phyloP scores from a whole-genome alignment of 2,888 invertebrate species.

The Oxytorus armatus region DNA sequence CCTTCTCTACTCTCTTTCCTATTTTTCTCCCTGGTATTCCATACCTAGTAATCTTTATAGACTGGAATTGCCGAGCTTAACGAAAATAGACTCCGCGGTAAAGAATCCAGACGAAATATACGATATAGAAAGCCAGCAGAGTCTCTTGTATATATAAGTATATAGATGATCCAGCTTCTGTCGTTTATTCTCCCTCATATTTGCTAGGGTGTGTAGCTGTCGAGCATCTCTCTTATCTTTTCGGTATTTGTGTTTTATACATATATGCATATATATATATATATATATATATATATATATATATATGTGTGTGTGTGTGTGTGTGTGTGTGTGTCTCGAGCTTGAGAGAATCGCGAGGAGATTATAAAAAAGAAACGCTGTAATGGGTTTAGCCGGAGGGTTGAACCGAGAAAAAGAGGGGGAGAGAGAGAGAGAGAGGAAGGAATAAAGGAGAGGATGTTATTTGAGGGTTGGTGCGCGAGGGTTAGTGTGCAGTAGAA shows the following conservation, averaged over 20 bases:
- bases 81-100: slow-evolving; percentile 25
- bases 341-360: slow-evolving; percentile 30
- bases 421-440: slow-evolving; percentile 38
- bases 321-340: neutral
- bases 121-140: neutral
- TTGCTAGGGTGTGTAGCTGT: slow-evolving; percentile 15
- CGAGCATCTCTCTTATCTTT: slow-evolving; percentile 18
- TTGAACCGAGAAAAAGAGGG: slow-evolving; percentile 34
- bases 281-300: neutral
- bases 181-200: slow-evolving; percentile 31
- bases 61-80: slow-evolving; percentile 12
- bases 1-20: neutral
- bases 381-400: slow-evolving; percentile 60
- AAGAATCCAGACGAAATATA: neutral
- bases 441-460: slow-evolving; percentile 13
- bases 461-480: slow-evolving; percentile 40
- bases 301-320: neutral
- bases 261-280: neutral
- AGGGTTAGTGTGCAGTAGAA: slow-evolving; percentile 59
- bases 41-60: slow-evolving; percentile 21
- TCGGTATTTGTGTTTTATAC: neutral
- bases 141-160: neutral
- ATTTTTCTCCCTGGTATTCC: neutral
- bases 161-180: neutral
- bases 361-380: slow-evolving; percentile 59